Percentiles rank a stretch among this genome's conserved stretches.
phyloP scores from a whole-genome alignment of 2,888 invertebrate species.

The Cancer borealis region DNA sequence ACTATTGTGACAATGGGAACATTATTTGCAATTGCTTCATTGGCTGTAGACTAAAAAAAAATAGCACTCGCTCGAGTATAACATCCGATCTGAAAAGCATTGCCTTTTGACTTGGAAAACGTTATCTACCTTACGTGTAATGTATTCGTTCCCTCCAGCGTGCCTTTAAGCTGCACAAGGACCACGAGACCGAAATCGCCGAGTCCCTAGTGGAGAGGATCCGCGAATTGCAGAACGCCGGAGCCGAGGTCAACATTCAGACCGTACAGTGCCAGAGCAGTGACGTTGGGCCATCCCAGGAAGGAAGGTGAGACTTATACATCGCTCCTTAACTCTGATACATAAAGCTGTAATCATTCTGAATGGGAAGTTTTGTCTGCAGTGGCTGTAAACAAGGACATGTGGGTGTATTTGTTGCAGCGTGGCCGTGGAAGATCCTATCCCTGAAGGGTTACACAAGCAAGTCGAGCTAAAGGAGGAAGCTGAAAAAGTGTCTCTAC shows the following conservation, averaged over 20 bases:
- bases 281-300: not conserved
- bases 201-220: slow-evolving; percentile 80
- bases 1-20: too few relatives aligned
- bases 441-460: slow-evolving; percentile 21
- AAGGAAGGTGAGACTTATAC: slow-evolving; percentile 58
- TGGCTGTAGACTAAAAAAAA: not conserved
- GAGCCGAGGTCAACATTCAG: slow-evolving; percentile 75
- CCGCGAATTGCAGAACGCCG: slow-evolving; percentile 80
- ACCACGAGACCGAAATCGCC: slow-evolving; percentile 80
- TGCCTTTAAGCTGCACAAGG: slow-evolving; percentile 79
- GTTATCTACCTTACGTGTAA: not conserved
- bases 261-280: slow-evolving; percentile 64
- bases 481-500: not conserved
- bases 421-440: slow-evolving; percentile 18
- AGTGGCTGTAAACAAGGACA: not conserved
- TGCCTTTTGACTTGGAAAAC: not conserved
- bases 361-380: not conserved
- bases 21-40: not conserved
- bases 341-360: not conserved
- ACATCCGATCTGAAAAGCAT: not conserved
- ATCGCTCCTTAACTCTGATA: not conserved
- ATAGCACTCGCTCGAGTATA: not conserved
- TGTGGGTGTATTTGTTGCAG: slow-evolving; percentile 20
- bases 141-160: slow-evolving; percentile 78
- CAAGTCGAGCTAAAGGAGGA: slow-evolving; percentile 38